Evolutionary conservation across 2,888 invertebrate genomes (phyloP).

Genomic region (Nephrotoma guestfalica): DNA sequence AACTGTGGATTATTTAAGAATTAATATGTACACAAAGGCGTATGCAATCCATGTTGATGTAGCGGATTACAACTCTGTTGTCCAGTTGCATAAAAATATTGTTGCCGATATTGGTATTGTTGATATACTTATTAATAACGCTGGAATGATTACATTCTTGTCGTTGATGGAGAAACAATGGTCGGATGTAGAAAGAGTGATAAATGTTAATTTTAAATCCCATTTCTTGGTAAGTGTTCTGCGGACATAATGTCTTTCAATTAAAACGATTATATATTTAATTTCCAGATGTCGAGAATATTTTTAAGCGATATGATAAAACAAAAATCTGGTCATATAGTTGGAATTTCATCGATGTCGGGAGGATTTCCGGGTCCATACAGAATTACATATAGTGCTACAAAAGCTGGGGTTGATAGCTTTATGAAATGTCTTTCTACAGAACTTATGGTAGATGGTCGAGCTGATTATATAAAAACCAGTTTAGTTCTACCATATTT

Average conservation of each 20-base stretch:
- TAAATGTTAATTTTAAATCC: slow-evolving; percentile 33
- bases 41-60: slow-evolving; percentile 6
- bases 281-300: slow-evolving; percentile 6
- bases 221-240: slow-evolving; percentile 29
- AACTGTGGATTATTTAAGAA: slow-evolving; percentile 10
- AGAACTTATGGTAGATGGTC: background rate
- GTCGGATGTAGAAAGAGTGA: slow-evolving; percentile 29
- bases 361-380: background rate
- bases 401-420: slow-evolving; percentile 4
- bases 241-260: background rate
- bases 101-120: slow-evolving; percentile 24
- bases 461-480: slow-evolving; percentile 4
- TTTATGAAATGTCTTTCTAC: slow-evolving; percentile 6
- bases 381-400: slow-evolving; percentile 3
- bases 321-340: slow-evolving; percentile 6
- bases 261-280: background rate
- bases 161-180: slow-evolving; percentile 27
- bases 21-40: slow-evolving; percentile 3
- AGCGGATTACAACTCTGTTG: slow-evolving; percentile 4
- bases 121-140: slow-evolving; percentile 35
- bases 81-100: slow-evolving; percentile 9
- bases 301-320: slow-evolving; percentile 7
- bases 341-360: slow-evolving; percentile 6
- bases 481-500: slow-evolving; percentile 7
- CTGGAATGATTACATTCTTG: slow-evolving; percentile 31